Percentiles rank a stretch among this genome's conserved stretches.
Conservation (phyloP, 2,797 vertebrate species). For the Remorina albescens region DNA sequence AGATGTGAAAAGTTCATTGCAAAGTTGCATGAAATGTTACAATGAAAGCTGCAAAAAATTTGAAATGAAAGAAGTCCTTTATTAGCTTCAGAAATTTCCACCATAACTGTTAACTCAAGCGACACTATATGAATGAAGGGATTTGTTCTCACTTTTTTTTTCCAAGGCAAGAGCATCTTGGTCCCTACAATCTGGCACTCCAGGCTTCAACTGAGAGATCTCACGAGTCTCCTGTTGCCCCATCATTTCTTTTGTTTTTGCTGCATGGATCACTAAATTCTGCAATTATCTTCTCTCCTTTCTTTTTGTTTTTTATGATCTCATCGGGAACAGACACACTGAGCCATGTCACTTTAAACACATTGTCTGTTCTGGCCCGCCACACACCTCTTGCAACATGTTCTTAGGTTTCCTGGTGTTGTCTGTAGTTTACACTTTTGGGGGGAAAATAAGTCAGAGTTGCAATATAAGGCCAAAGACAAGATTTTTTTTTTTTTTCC, state of each 20-base stretch:
- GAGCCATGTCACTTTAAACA: neutral
- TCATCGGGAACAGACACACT: neutral
- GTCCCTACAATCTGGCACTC: neutral
- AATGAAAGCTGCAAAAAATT: conserved; percentile 13
- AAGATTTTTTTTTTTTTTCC: neutral
- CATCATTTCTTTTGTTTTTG: neutral
- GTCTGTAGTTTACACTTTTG: neutral
- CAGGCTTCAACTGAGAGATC: conserved; percentile 12
- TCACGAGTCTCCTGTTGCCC: conserved; percentile 1
- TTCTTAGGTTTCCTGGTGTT: neutral
- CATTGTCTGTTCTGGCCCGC: neutral
- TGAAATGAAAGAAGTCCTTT: neutral
- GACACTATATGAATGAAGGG: neutral
- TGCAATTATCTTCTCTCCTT: conserved; percentile 11
- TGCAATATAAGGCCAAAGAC: neutral
- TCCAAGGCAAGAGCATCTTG: neutral
- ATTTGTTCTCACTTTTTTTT: neutral
- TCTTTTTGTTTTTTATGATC: neutral
- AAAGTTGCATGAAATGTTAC: conserved; percentile 6
- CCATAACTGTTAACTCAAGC: neutral
- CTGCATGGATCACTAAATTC: conserved; percentile 5
- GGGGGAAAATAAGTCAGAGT: neutral
- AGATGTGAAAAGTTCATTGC: conserved; percentile 10
- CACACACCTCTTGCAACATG: neutral
- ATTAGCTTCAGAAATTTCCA: neutral